Percentiles rank a stretch among this genome's conserved stretches.
These are phyloP conservation scores for Syngnathus typhle DNA, from an alignment of 2,113 vertebrate genomes.

Conservation along the genomic window DNA sequence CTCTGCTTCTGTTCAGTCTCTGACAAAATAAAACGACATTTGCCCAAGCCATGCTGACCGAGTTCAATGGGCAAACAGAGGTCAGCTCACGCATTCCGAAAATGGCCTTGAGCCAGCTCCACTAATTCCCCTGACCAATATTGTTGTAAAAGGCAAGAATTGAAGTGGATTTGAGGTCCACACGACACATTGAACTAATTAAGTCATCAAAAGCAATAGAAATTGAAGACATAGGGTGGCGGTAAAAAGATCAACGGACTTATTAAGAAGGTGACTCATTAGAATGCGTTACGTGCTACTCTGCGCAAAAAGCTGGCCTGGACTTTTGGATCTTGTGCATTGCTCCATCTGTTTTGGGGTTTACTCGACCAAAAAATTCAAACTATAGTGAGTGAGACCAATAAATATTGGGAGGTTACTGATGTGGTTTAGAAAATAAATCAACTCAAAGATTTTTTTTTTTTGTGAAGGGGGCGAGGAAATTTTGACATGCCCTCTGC, in stretches of 20 bases:
- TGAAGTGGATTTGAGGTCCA: constrained; percentile 12
- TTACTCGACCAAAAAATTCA: not conserved
- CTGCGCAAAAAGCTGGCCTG: not conserved
- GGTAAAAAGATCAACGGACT: not conserved
- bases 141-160: constrained; percentile 46
- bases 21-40: constrained; percentile 79
- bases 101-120: constrained; percentile 15
- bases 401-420: not conserved
- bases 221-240: not conserved
- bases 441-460: not conserved
- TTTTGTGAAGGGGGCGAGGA: no score
- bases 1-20: constrained; percentile 62
- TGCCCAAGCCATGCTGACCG: constrained; percentile 74
- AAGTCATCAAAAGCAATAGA: constrained; percentile 3
- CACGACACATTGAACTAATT: constrained; percentile 2
- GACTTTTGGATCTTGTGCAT: constrained; percentile 3
- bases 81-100: constrained; percentile 29
- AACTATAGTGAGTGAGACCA: not conserved
- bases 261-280: not conserved
- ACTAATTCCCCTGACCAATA: constrained; percentile 9
- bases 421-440: not conserved
- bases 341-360: not conserved
- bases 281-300: not conserved
- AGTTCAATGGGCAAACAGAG: constrained; percentile 82
- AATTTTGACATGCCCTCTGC: not conserved